Base-by-base conservation (phyloP, 2,113 vertebrate species). In the Hippocampus zosterae region DNA sequence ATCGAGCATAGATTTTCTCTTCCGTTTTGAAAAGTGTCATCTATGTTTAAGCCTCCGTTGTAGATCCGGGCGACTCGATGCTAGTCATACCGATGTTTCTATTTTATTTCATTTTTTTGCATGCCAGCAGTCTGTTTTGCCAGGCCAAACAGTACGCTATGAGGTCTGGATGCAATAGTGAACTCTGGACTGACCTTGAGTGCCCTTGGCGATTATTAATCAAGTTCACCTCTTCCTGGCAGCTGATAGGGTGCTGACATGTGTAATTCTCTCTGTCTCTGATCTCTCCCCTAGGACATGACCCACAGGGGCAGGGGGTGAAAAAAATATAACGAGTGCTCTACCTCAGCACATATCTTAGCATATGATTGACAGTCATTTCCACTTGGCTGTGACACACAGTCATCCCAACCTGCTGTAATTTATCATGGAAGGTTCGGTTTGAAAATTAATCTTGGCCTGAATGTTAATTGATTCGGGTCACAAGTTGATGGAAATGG, bases 371-470 rank as follows among this genome's bases (percentile, higher is more conserved):
- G 74, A 76, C 68, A 63, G 41, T 10, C 73, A 37, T 50, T 13
- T 33, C 53, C 63, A 27, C 61, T 33, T 42, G 50, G 27, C 71
- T 33, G 41, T 69, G 75, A 75, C 79, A 40, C 48, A 67, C 27
- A 52, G 70, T 16, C 48, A 60, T 42, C 13, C 67, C 67, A 60
- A 62, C 67, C 12, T 25, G 37, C 63, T 56, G 50, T 67, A 37
- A 70, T 52, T 77, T 65, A 75, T 73, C 66, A 71, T n/a, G 13
- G 63, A 63, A 37, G 42, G 53, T 66, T 71, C 66, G 65, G 57
- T 61, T 41, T 62, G 68, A 56, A 62, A 70, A 77, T 72, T 4
- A 77, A 79, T 79, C 71, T 74, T 8, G 50, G 57, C 29, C 40
- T 71, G 19, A 70, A 55, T 59, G 33, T 61, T 10, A 48, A 71